Base-by-base conservation (phyloP, 2,797 vertebrate species). In the Parotocinclus haroldoi region DNA sequence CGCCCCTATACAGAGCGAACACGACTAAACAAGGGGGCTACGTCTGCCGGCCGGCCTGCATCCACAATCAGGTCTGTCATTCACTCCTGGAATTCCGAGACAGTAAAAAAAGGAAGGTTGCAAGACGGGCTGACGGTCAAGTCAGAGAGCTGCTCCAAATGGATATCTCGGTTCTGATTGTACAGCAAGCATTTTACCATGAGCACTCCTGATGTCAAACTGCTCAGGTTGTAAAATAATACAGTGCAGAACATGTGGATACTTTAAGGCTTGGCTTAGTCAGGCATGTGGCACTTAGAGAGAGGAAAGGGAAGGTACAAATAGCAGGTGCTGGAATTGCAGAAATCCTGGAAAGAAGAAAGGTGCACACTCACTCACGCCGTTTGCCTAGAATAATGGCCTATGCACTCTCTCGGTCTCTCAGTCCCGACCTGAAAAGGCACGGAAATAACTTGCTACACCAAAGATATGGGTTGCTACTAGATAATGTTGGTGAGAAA, bases 311-410 rank as follows among this genome's bases (percentile, higher is more conserved):
- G 2, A 16, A 52, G 19, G 42, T 37, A 72, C 17, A 27, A 27
- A 27, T 2, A 27, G 27, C 14, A 18, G 27, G 12, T 13, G 49
- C 51, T 53, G 40, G 53, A 58, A 53, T n/a, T 27, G 27, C 27
- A 27, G 16, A 38, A 39, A 46, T 14, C 68, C n/a, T 3, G 45
- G 63, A 38, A 65, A 38, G 58, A 12, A 60, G 53, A 62, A 12
- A 68, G 51, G 48, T 27, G 70, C 42, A 45, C 13, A 69, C 39
- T 48, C 16, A 13, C 53, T 51, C 36, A 71, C 57, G 54, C 46
- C 62, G 61, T 65, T 71, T 71, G 72, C 45, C 42, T 50, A 65
- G 46, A 52, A 68, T 64, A 77, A 77, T 58, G 36, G 53, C 42
- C 65, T 57, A 18, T 45, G 52, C 45, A 19, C 48, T 57, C 37